Evolutionary conservation across 2,888 invertebrate species (phyloP), one percentile per base, ranked within the genome.

Genomic region (Pyrocoelia pectoralis): DNA sequence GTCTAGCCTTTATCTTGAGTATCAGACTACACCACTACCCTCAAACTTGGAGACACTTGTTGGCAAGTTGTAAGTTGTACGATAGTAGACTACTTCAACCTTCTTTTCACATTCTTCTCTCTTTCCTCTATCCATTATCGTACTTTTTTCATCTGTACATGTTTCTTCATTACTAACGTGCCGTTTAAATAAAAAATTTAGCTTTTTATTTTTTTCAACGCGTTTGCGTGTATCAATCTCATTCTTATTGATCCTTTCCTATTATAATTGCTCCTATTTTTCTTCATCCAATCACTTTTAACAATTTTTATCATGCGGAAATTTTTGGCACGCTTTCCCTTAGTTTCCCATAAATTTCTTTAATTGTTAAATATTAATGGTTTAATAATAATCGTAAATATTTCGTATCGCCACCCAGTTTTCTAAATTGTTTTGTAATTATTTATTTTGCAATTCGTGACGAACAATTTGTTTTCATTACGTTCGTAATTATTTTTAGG

Each of bases 51-150:
- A 71, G 72, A 73, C 74, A 72, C 77, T 74, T 73, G 78, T 74
- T 75, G 76, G 77, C 76, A 76, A 79, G 62, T 64, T 66, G 68
- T 69, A 69, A 66, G 60, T 61, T 66, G 65, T 61, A 66, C 66
- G 58, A 56, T 50, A 63, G 62, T 59, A 49, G 52, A 54, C 64
- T 61, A 49, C 24, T 50, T 56, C 48, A 56, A 66, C 62, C n/a
- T n/a, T n/a, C 62, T 59, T 66, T 66, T 62, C 55, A 50, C 54
- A 60, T 60, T 60, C 60, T 50, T 50, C 3, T 13, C 41, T n/a
- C 55, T 60, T 50, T 60, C 15, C 48, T 54, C 60, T 60, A 60
- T 60, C 15, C 49, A 60, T 60, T 13, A 24, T 38, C 15, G 14
- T 40, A 55, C 14, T 17, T 18, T 46, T n/a, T 46, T 43, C n/a